Evolutionary conservation across 2,797 vertebrate genomes (phyloP).

Genomic region (Gorsachius magnificus): DNA sequence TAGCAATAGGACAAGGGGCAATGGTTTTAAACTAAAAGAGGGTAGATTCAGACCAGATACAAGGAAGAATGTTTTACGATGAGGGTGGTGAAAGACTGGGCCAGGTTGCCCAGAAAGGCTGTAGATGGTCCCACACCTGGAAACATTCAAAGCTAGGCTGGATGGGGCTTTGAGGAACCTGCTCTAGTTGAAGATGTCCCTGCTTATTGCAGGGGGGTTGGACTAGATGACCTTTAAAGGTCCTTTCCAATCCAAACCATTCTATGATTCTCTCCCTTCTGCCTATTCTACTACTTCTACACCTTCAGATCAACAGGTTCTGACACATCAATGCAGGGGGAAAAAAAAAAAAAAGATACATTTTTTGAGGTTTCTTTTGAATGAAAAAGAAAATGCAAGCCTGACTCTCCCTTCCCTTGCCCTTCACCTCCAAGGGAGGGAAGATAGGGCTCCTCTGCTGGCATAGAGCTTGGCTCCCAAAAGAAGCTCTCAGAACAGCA

Average conservation of each 20-base stretch:
- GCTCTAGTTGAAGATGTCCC: not conserved
- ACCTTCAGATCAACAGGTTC: not conserved
- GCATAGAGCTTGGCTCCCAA: not conserved
- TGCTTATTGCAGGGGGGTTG: not conserved
- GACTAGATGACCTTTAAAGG: not conserved
- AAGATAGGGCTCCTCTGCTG: not conserved
- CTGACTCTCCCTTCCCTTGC: not conserved
- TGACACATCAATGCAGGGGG: not conserved
- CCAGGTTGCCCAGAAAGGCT: not conserved
- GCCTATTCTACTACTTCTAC: not conserved
- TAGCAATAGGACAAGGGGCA: not conserved
- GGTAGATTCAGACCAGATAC: not conserved
- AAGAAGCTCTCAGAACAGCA: not conserved
- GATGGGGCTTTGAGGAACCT: not conserved
- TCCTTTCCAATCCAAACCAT: not conserved
- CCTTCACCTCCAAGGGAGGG: not conserved
- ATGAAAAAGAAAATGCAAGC: not conserved
- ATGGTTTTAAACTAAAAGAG: not conserved
- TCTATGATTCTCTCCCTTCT: not conserved
- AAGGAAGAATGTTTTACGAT: not conserved
- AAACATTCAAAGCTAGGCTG: not conserved
- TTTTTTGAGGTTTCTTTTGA: not conserved
- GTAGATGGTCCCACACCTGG: not conserved
- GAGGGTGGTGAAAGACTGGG: not conserved
- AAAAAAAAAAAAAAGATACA: fast-evolving